phyloP scores from a whole-genome alignment of 1,140 invertebrate species.

The Venturia canescens region DNA sequence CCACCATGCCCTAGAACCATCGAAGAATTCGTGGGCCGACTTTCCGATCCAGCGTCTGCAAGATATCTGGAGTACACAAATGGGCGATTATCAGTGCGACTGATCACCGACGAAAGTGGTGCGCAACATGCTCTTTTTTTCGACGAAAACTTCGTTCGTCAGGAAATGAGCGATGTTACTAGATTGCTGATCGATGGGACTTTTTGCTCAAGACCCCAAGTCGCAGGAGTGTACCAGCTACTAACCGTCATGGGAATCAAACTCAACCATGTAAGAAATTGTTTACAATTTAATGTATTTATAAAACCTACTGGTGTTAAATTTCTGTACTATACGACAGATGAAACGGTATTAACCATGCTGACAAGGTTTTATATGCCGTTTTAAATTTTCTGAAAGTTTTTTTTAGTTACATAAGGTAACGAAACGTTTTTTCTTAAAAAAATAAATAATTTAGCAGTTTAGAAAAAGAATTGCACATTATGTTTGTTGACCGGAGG shows the following conservation, averaged over 20 bases:
- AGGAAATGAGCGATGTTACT: slow-evolving; percentile 20
- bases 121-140: slow-evolving; percentile 10
- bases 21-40: slow-evolving; percentile 19
- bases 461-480: too few relatives aligned
- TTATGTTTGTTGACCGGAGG: too few relatives aligned
- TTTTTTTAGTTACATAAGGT: too few relatives aligned
- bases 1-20: slow-evolving; percentile 26
- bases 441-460: too few relatives aligned
- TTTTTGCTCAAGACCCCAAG: slow-evolving; percentile 4
- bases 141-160: slow-evolving; percentile 27
- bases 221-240: slow-evolving; percentile 27
- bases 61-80: slow-evolving; percentile 24
- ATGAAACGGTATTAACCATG: too few relatives aligned
- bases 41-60: neutral
- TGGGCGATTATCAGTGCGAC: slow-evolving; percentile 14
- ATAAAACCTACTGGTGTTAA: too few relatives aligned
- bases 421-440: too few relatives aligned
- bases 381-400: too few relatives aligned
- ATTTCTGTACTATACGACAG: too few relatives aligned
- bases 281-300: neutral
- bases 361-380: too few relatives aligned
- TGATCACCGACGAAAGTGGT: slow-evolving; percentile 25
- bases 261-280: slow-evolving; percentile 29
- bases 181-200: slow-evolving; percentile 26
- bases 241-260: slow-evolving; percentile 32